Percentiles rank a stretch among this genome's conserved stretches.
phyloP scores from a whole-genome alignment of 1,140 invertebrate genomes.

The Nasonia vitripennis region DNA sequence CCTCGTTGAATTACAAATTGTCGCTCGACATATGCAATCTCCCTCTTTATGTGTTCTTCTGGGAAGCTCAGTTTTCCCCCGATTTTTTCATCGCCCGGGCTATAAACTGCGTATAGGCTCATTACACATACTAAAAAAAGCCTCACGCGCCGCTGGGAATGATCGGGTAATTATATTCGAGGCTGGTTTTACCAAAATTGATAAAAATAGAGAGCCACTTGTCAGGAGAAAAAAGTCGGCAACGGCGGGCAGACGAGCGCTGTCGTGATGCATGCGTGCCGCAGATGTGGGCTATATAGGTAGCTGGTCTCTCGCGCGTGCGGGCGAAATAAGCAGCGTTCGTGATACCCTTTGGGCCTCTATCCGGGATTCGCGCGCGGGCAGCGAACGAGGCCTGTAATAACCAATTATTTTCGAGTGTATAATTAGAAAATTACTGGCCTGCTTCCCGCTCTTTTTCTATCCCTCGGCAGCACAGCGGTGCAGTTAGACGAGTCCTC shows the following conservation, averaged over 20 bases:
- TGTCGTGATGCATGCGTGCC: neutral
- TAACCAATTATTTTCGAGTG: slow-evolving; percentile 75
- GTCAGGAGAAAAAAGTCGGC: neutral
- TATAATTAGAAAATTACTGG: slow-evolving; percentile 74
- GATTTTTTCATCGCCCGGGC: too few species aligned
- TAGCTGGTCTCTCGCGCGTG: neutral
- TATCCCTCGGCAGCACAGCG: slow-evolving; percentile 32
- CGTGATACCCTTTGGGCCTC: slow-evolving; percentile 70
- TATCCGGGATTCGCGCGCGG: slow-evolving; percentile 48
- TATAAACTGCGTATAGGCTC: too few species aligned
- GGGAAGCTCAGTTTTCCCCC: neutral
- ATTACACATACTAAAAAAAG: too few species aligned
- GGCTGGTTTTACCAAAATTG: neutral
- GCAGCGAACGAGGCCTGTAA: slow-evolving; percentile 61
- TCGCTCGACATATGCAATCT: neutral
- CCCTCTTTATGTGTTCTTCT: neutral
- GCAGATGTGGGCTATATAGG: neutral
- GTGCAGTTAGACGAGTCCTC: slow-evolving; percentile 2
- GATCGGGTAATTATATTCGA: too few species aligned
- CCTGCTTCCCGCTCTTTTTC: slow-evolving; percentile 60
- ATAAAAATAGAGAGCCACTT: neutral
- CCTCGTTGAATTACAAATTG: too few species aligned
- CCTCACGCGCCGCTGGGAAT: too few species aligned
- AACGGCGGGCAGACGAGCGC: neutral
- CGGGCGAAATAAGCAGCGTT: slow-evolving; percentile 51